phyloP scores from a whole-genome alignment of 2,888 invertebrate genomes.

The Graphium colonna region DNA sequence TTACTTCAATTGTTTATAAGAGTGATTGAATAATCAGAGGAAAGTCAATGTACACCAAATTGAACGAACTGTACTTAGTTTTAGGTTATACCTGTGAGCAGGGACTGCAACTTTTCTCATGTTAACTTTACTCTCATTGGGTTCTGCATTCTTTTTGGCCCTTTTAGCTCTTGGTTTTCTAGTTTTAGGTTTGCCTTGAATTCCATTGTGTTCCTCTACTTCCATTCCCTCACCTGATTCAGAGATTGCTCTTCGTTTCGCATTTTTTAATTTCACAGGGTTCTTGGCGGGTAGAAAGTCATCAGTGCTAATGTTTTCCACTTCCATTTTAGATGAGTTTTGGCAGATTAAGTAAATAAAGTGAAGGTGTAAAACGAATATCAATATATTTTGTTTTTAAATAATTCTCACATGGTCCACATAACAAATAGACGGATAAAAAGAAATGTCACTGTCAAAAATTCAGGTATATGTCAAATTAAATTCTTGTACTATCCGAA shows the following conservation, averaged over 20 bases:
- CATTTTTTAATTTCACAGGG: slow-evolving; percentile 67
- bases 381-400: slow-evolving; percentile 9
- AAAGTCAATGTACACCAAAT: too few relatives aligned
- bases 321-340: slow-evolving; percentile 53
- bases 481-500: too few relatives aligned
- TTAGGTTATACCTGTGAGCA: slow-evolving; percentile 83
- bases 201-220: slow-evolving; percentile 83
- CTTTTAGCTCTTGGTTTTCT: slow-evolving; percentile 63
- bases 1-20: too few relatives aligned
- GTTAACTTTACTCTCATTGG: slow-evolving; percentile 79
- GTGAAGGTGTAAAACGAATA: neutral
- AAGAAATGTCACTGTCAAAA: slow-evolving; percentile 29
- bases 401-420: slow-evolving; percentile 43
- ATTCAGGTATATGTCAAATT: too few relatives aligned
- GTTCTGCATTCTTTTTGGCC: slow-evolving; percentile 56
- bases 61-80: too few relatives aligned
- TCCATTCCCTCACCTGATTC: slow-evolving; percentile 82
- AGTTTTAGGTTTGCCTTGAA: slow-evolving; percentile 65
- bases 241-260: slow-evolving; percentile 70
- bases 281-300: slow-evolving; percentile 77
- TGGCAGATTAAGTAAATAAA: neutral
- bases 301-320: slow-evolving; percentile 72
- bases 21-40: too few relatives aligned
- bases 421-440: slow-evolving; percentile 33
- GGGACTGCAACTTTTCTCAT: slow-evolving; percentile 93